Evolutionary conservation across 2,888 invertebrate species (phyloP), one percentile per base, ranked within the genome.

Genomic region (Stenoptilia bipunctidactyla): DNA sequence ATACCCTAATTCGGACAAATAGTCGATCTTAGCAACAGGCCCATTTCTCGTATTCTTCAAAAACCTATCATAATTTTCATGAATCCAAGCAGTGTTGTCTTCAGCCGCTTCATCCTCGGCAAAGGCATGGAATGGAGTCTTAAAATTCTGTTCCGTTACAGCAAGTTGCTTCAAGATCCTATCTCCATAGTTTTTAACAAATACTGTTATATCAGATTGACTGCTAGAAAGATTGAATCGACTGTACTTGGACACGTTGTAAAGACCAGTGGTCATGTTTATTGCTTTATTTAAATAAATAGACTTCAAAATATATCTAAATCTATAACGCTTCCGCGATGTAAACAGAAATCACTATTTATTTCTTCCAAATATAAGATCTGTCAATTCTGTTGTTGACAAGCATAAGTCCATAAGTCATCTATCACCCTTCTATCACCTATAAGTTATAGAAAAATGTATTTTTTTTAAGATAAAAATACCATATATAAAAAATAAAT

Each of bases 1-100:
- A 43, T 52, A 71, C 1, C 83, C 84, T 37, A 53, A 59, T 43
- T 67, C 61, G 0, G 60, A 54, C 36, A 71, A 56, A 56, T 56
- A 82, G 48, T 59, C 50, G 9, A 59, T 42, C 27, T 55, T 49
- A 0, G 50, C 42, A 34, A 70, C 43, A 36, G 40, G 47, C 35
- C 61, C 47, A 45, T 82, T 80, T 0, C 52, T 61, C 4, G 75
- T 74, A 15, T 69, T 52, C 15, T 56, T 58, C 10, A 79, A 44
- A 41, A 73, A 83, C 40, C 56, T 66, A 1, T 66, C 55, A 9
- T 57, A 43, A 37, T 80, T 75, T 3, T 72, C 72, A 30, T 63
- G 43, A 1, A 72, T 36, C 79, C 80, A 80, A 15, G 43, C 20
- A 27, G 52, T 10, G 13, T 66, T 59, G 12, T 40, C 40, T 30